These are phyloP conservation scores for Neoascia interrupta DNA, from an alignment of 2,888 invertebrate species.

Conservation along the genomic window DNA sequence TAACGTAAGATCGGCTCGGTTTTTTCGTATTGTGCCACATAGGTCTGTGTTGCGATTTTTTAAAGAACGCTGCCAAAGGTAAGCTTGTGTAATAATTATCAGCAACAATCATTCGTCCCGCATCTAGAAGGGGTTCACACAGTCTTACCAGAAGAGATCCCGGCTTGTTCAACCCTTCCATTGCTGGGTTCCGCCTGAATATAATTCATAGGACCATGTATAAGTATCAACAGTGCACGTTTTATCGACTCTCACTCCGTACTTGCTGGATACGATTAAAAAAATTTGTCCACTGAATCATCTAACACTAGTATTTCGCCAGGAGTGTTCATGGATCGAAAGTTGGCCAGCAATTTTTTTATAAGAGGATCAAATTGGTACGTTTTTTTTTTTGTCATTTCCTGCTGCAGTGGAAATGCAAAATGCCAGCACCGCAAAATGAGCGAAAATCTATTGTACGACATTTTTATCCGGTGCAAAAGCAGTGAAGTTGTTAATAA, in stretches of 20 bases:
- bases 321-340: neutral
- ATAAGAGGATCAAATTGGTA: neutral
- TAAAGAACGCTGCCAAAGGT: neutral
- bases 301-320: neutral
- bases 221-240: neutral
- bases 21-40: neutral
- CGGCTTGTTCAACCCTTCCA: neutral
- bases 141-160: neutral
- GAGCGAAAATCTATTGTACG: constrained; percentile 2
- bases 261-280: neutral
- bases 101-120: constrained; percentile 1
- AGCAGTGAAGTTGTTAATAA: too few relatives aligned
- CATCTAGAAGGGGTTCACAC: neutral
- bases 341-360: neutral
- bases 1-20: neutral
- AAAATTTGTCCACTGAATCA: constrained; percentile 9
- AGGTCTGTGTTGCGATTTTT: neutral
- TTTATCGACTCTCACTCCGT: constrained; percentile 3
- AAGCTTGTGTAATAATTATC: constrained; percentile 1
- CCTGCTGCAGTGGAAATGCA: too few relatives aligned
- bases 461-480: constrained; percentile 1
- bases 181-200: neutral
- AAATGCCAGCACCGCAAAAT: constrained; percentile 9
- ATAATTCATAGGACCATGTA: constrained; percentile 1
- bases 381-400: too few relatives aligned